These are phyloP conservation scores for Gambusia yucatana DNA, from an alignment of 2,797 vertebrate species.

Conservation along the genomic window DNA sequence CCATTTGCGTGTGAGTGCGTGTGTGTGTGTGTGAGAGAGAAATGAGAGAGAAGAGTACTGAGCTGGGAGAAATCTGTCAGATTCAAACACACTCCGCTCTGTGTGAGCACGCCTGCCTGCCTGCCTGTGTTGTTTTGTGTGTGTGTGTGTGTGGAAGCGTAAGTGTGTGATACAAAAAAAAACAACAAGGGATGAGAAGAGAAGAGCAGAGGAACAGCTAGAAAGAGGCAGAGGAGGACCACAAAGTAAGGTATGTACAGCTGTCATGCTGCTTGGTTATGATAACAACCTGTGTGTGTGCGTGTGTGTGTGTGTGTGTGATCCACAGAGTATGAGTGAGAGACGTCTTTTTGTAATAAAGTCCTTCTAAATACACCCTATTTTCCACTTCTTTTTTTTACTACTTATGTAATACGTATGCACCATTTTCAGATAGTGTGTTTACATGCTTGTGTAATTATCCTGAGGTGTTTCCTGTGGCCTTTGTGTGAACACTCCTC, in stretches of 20 bases:
- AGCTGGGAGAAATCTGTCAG: conserved; percentile 82
- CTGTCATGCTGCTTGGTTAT: conserved; percentile 55
- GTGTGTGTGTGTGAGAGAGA: conserved; percentile 55
- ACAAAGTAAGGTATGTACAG: conserved; percentile 80
- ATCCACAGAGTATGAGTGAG: conserved; percentile 36
- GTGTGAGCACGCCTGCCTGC: conserved; percentile 29
- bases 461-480: conserved; percentile 61
- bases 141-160: conserved; percentile 19
- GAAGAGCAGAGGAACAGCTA: conserved; percentile 55
- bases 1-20: conserved; percentile 70
- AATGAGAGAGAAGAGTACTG: conserved; percentile 65
- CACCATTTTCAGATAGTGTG: conserved; percentile 59
- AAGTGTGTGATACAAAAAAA: conserved; percentile 32
- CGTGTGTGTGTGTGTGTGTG: conserved; percentile 41
- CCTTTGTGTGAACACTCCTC: conserved; percentile 60
- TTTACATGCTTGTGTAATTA: conserved; percentile 52
- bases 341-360: conserved; percentile 48
- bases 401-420: conserved; percentile 76
- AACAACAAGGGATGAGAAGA: conserved; percentile 58
- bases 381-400: conserved; percentile 34
- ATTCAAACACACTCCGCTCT: conserved; percentile 79
- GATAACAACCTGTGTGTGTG: conserved; percentile 40
- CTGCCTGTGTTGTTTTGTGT: conserved; percentile 11
- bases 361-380: conserved; percentile 35
- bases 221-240: conserved; percentile 60